These are phyloP conservation scores for Tapirus terrestris DNA, from an alignment of 2,113 vertebrate species.

Conservation along the genomic window DNA sequence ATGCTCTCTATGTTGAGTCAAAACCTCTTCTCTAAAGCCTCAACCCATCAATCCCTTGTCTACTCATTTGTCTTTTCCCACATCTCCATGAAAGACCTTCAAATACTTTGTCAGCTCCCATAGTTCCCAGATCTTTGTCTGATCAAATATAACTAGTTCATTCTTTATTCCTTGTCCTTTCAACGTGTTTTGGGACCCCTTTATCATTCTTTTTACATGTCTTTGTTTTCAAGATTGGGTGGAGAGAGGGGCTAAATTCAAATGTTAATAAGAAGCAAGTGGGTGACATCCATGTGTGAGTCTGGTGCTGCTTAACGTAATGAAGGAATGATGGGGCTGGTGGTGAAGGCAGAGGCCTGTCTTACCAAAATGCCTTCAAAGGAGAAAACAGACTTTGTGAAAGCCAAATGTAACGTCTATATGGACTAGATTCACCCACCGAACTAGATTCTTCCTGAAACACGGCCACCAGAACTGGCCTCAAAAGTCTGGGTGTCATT, in stretches of 20 bases:
- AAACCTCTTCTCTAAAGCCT: neutral
- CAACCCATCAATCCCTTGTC: neutral
- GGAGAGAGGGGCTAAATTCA: neutral
- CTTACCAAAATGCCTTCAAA: neutral
- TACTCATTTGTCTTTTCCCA: neutral
- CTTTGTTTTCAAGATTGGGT: neutral
- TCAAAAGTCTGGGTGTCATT: neutral
- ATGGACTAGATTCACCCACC: neutral
- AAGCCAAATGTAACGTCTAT: neutral
- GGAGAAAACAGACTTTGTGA: neutral
- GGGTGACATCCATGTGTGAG: neutral
- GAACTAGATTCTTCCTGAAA: conserved; percentile 16
- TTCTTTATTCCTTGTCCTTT: neutral
- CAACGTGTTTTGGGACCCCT: neutral
- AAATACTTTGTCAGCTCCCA: neutral
- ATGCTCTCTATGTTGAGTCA: neutral
- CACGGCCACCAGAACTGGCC: conserved; percentile 22
- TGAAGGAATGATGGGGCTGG: neutral
- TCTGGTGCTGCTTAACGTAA: neutral
- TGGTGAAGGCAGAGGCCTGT: neutral
- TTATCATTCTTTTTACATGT: neutral
- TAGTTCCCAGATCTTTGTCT: neutral
- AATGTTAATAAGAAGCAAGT: neutral
- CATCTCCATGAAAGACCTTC: neutral
- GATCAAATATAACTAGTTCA: neutral